Evolutionary conservation across 2,888 invertebrate species (phyloP), one percentile per base, ranked within the genome.

Genomic region (Silvanus unidentatus): DNA sequence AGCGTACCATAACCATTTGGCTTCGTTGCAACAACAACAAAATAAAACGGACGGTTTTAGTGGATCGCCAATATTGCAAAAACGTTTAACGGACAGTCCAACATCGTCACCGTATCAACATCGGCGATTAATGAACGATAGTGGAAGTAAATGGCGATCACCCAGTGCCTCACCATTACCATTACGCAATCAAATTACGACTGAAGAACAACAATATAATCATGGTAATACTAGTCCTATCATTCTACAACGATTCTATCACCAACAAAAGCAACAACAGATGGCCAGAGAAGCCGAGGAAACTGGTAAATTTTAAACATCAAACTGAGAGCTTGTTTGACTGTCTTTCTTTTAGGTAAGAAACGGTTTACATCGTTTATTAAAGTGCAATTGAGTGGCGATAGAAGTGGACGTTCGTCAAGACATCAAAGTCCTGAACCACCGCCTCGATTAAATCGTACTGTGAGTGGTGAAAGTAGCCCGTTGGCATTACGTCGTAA

Each of bases 301-400:
- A 48, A 54, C 60, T 42, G 60, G 59, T 46, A 50, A 45, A 38
- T 46, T 14, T 5, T n/a, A 4, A 32, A 32, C 22, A 8, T 22
- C 4, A 32, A 32, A 12, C 32, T 32, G 13, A 5, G 16, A 8
- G 2, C 14, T n/a, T 10, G 15, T 29, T 43, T 30, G 10, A 4
- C 39, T 35, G 8, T 4, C 32, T 4, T 37, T 22, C 13, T 53
- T 59, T 39, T 53, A 67, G 72, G 70, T 47, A 88, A 87, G 75
- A 85, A 86, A 72, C 81, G 87, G 68, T 86, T 88, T 73, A 83
- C 86, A 67, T 86, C 86, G 58, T 88, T 88, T 75, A 84, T 87
- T 65, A 88, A 88, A 76, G 79, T 87, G 73, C 84, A 88, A 75
- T 79, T 82, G 62, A 72, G 75, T 38, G 72, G 74, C 45, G 78